phyloP scores from a whole-genome alignment of 1,140 invertebrate species.

The Bombus huntii region DNA sequence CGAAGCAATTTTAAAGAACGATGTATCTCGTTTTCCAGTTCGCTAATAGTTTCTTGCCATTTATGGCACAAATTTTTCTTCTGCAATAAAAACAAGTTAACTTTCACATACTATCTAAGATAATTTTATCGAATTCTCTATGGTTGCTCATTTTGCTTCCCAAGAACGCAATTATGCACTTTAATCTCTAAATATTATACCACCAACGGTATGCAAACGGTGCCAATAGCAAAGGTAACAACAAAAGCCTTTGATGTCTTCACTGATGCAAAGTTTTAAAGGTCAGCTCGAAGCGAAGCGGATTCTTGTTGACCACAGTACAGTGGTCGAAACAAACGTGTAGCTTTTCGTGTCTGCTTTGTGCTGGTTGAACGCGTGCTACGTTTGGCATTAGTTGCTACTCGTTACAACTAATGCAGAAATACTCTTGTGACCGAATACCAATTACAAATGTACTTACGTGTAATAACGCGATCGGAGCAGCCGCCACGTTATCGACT shows the following conservation, averaged over 20 bases:
- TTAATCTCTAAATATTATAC: constrained; percentile 8
- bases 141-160: accelerated
- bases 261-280: constrained; percentile 62
- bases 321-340: constrained; percentile 47
- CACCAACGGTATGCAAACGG: constrained; percentile 21
- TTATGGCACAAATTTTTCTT: not conserved
- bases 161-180: not conserved
- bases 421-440: constrained; percentile 46
- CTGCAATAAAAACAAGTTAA: not conserved
- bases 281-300: constrained; percentile 44
- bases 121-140: not conserved
- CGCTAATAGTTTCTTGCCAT: not conserved
- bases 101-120: not conserved
- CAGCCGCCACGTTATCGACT: no score
- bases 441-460: constrained; percentile 31
- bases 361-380: constrained; percentile 39
- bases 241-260: constrained; percentile 65
- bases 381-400: constrained; percentile 46
- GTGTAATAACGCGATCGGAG: not conserved
- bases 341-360: constrained; percentile 58
- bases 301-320: constrained; percentile 60
- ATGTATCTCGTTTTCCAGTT: not conserved
- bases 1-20: not conserved
- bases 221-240: constrained; percentile 57
- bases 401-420: constrained; percentile 60